Conservation (phyloP, 2,888 invertebrate genomes). For the Phytoseiulus persimilis region DNA sequence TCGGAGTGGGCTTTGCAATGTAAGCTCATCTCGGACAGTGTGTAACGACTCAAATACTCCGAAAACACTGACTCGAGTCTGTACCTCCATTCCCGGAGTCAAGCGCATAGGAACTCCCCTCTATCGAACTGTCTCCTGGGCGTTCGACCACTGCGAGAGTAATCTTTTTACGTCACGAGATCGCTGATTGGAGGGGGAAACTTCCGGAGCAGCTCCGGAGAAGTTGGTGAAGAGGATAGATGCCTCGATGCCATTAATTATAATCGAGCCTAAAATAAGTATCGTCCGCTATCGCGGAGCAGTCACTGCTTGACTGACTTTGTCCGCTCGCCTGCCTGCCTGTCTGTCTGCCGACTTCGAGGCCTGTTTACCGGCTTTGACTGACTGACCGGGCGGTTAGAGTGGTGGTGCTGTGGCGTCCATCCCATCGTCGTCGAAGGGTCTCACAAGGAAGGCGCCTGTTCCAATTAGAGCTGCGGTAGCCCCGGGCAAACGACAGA, state of each 20-base stretch:
- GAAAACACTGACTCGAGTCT: too few relatives aligned
- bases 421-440: background rate
- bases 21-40: too few relatives aligned
- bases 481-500: background rate
- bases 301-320: background rate
- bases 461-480: background rate
- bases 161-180: background rate
- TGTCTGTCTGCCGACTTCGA: background rate
- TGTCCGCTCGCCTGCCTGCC: background rate
- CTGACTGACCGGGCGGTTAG: background rate
- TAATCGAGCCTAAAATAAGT: constrained; percentile 5
- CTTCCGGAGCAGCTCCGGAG: background rate
- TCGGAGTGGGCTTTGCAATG: too few relatives aligned
- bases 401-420: background rate
- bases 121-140: too few relatives aligned
- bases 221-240: background rate
- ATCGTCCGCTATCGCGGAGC: background rate
- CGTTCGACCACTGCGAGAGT: too few relatives aligned
- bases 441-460: background rate
- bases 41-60: too few relatives aligned
- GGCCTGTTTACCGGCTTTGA: background rate
- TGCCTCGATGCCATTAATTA: constrained; percentile 5
- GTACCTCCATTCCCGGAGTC: too few relatives aligned
- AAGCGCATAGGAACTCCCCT: too few relatives aligned
- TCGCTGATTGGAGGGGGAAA: background rate